A percentile compares a stretch with the other conserved stretches of the same genome.
Conservation (phyloP, 2,113 vertebrate genomes). For the Elephantulus edwardii region DNA sequence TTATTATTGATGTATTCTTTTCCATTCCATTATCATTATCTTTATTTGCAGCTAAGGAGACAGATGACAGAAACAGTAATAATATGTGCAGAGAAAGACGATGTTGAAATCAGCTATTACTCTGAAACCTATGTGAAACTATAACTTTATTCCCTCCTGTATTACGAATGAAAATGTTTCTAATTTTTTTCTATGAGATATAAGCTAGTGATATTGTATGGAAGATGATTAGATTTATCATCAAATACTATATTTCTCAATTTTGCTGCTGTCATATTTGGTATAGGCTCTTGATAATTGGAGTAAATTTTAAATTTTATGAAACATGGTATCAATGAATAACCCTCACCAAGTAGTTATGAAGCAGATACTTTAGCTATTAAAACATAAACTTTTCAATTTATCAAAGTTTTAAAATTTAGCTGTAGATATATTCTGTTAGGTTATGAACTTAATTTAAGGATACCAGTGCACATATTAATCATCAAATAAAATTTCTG, state of each 20-base stretch:
- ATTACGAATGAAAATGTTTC: constrained; percentile 2
- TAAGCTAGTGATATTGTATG: background rate
- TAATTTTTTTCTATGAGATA: background rate
- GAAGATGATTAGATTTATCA: background rate
- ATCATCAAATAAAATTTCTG: background rate
- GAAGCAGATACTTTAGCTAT: background rate
- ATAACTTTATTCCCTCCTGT: background rate
- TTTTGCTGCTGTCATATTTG: background rate
- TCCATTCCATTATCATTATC: background rate
- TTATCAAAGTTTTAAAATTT: background rate
- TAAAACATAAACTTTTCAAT: background rate
- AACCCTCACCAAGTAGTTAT: background rate
- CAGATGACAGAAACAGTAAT: background rate
- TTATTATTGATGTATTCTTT: background rate
- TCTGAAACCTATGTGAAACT: background rate
- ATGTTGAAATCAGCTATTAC: background rate
- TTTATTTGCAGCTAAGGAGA: background rate
- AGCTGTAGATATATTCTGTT: background rate
- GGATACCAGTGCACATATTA: background rate
- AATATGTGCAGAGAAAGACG: background rate
- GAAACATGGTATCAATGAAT: background rate
- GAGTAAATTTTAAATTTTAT: background rate
- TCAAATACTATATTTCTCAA: background rate
- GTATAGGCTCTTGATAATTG: background rate
- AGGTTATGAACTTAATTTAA: background rate